Evolutionary conservation across 2,113 vertebrate species (phyloP), one percentile per base, ranked within the genome.

Genomic region (Rhineura floridana): DNA sequence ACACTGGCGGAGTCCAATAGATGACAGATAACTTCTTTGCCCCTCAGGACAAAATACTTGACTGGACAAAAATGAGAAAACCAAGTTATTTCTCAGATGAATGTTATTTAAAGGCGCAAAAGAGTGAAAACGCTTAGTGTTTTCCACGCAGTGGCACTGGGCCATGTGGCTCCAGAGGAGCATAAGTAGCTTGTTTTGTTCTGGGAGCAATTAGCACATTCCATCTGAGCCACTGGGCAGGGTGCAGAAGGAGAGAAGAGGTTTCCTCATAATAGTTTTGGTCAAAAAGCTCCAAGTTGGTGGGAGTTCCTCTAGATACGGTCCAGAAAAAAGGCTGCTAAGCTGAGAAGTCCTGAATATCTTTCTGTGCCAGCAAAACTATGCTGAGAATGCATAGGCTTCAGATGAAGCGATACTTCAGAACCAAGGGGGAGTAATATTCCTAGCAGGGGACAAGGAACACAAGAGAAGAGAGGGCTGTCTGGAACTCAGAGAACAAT

Each of bases 111-210:
- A 63, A 88, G 69, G 65, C 25, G 42, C 83, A 84, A 65, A 75
- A 0, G 0, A 3, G 19, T 72, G 39, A 90, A 48, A 91, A 78
- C 91, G 39, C 55, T 91, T 28, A 12, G 91, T 89, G 91, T 89
- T 91, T 46, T 88, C 93, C 78, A 36, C 1, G 0, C 23, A 21
- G 67, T 83, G 87, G 70, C 55, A 13, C 6, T 30, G 70, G 55
- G 73, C 92, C 87, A 3, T 15, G 88, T 81, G 75, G 77, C 17
- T 80, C 25, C 76, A 90, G n/a, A 85, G 52, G 2, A 85, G 67
- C 83, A 95, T 82, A 96, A 94, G 91, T 83, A 2, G 2, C 94
- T 96, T 94, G 96, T 97, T 95, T 96, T 97, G 97, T 96, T 95
- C 87, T 81, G 39, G 84, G 42, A 52, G 94, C 93, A 94, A 91